Evolutionary conservation across 2,888 invertebrate species (phyloP).

Genomic region (Tachina fera): DNA sequence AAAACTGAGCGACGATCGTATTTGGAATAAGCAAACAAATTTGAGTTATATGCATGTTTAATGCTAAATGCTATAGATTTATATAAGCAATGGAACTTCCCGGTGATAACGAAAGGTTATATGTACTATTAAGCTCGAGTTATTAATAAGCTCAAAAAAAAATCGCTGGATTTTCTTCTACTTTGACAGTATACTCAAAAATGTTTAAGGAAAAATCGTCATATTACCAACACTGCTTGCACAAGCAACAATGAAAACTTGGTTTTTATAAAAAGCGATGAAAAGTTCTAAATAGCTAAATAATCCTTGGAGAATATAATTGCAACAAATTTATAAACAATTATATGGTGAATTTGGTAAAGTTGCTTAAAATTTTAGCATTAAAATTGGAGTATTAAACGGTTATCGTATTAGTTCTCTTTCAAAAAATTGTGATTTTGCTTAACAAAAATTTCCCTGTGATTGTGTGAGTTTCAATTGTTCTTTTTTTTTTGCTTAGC

Average conservation of each 20-base stretch:
- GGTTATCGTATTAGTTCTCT: slow-evolving; percentile 1
- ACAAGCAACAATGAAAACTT: slow-evolving; percentile 68
- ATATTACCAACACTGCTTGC: slow-evolving; percentile 22
- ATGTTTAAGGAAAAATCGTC: not conserved
- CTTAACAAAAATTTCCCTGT: slow-evolving; percentile 40
- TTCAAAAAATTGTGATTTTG: slow-evolving; percentile 23
- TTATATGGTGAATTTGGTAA: not conserved
- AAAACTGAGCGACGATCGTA: too few species aligned
- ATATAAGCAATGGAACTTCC: too few species aligned
- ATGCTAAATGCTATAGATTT: too few species aligned
- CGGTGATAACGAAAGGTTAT: too few species aligned
- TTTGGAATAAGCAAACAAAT: too few species aligned
- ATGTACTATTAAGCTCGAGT: too few species aligned
- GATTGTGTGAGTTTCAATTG: slow-evolving; percentile 44
- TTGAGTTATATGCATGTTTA: too few species aligned
- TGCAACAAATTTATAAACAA: slow-evolving; percentile 6
- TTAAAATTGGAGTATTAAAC: not conserved
- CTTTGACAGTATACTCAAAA: not conserved
- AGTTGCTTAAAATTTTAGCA: not conserved
- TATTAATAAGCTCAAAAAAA: not conserved
- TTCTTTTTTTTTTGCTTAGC: slow-evolving; percentile 42
- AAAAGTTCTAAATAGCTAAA: slow-evolving; percentile 52
- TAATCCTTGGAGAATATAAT: not conserved
- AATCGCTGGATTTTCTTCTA: not conserved
- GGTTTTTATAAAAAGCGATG: slow-evolving; percentile 56